phyloP scores from a whole-genome alignment of 1,140 invertebrate genomes.

The Hypothenemus hampei region DNA sequence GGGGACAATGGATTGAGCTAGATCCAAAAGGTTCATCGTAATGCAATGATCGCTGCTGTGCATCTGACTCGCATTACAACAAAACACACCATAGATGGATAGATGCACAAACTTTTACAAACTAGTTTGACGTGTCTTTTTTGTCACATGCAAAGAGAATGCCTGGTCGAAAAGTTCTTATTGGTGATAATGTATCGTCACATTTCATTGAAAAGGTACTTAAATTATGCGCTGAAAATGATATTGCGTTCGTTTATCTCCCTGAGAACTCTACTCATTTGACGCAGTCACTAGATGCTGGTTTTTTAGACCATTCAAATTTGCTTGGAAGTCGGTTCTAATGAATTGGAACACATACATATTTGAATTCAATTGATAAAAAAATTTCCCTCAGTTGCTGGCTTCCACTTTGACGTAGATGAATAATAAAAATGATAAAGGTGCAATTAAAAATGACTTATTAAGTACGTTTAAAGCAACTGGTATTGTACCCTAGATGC shows the following conservation, averaged over 20 bases:
- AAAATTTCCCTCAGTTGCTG: not conserved
- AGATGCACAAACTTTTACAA: conserved; percentile 42
- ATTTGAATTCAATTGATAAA: not conserved
- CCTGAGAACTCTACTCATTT: conserved; percentile 41
- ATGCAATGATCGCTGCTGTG: conserved; percentile 8
- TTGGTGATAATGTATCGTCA: conserved; percentile 36
- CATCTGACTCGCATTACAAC: conserved; percentile 36
- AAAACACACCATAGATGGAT: conserved; percentile 31
- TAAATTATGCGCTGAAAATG: conserved; percentile 37
- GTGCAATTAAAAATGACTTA: conserved; percentile 19
- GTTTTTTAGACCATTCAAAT: conserved; percentile 8
- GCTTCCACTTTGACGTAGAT: not conserved
- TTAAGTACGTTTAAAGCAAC: conserved; percentile 19
- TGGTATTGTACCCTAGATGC: conserved; percentile 12
- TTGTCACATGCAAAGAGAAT: conserved; percentile 29
- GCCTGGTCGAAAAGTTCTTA: conserved; percentile 32
- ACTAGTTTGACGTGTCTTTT: conserved; percentile 40
- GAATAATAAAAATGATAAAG: conserved; percentile 16
- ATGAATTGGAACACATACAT: conserved; percentile 7
- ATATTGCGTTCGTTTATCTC: conserved; percentile 30
- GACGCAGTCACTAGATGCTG: conserved; percentile 43
- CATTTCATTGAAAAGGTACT: conserved; percentile 31
- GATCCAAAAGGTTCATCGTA: conserved; percentile 32
- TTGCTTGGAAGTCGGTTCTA: not conserved
- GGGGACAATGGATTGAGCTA: conserved; percentile 37